Percentiles rank a stretch among this genome's conserved stretches.
Conservation (phyloP, 2,113 vertebrate species). For the Pteropus alecto region DNA sequence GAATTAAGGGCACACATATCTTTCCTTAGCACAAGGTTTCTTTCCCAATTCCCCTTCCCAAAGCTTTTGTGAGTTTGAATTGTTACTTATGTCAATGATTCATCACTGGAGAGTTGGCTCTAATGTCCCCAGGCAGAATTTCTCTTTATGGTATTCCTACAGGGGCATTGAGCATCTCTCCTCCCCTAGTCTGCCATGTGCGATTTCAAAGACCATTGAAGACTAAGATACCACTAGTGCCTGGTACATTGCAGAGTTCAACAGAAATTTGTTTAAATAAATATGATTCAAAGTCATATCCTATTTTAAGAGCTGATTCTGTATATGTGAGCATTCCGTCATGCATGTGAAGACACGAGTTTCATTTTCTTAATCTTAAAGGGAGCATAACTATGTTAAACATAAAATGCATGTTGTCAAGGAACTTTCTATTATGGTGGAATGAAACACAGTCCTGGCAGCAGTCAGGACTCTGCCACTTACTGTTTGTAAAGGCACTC, state of each 20-base stretch:
- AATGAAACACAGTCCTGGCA: not conserved
- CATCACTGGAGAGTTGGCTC: not conserved
- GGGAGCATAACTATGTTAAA: not conserved
- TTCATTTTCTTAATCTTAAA: constrained; percentile 29
- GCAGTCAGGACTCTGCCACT: not conserved
- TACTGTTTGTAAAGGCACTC: not conserved
- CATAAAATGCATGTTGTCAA: not conserved
- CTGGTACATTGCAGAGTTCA: not conserved
- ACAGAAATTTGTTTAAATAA: not conserved
- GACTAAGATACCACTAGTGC: not conserved
- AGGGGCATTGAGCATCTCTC: not conserved
- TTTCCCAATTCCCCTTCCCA: not conserved
- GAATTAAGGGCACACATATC: not conserved
- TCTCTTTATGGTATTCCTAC: not conserved
- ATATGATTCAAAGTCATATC: not conserved
- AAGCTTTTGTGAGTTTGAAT: not conserved
- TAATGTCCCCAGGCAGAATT: not conserved
- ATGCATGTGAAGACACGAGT: not conserved
- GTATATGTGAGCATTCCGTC: not conserved
- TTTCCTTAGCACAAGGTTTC: not conserved
- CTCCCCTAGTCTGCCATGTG: not conserved
- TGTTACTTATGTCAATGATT: not conserved
- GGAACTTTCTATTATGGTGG: not conserved
- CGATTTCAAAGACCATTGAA: not conserved
- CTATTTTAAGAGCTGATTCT: not conserved